Evolutionary conservation across 1,140 invertebrate genomes (phyloP).

Genomic region (Pogonognathellus flavescens): DNA sequence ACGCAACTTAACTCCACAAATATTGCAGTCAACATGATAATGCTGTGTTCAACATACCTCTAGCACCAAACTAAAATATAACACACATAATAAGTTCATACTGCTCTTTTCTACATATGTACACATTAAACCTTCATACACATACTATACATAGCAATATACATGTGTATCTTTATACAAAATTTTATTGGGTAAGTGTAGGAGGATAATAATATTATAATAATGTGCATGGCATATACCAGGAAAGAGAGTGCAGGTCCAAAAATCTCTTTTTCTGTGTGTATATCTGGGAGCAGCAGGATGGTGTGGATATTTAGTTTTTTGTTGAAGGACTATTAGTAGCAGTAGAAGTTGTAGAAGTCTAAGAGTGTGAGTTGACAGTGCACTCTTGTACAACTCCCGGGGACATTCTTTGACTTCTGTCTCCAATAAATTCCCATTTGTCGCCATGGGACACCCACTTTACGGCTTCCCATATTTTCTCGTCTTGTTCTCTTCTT

Average conservation of each 20-base stretch:
- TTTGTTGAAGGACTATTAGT: too few species aligned
- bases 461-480: slow-evolving; percentile 49
- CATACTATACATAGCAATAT: not conserved
- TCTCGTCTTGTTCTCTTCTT: slow-evolving; percentile 48
- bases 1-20: slow-evolving; percentile 8
- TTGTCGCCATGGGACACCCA: slow-evolving; percentile 62
- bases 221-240: too few species aligned
- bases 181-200: too few species aligned
- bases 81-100: not conserved
- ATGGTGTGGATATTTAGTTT: too few species aligned
- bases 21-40: not conserved
- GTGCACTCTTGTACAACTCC: slow-evolving; percentile 36
- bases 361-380: not conserved
- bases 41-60: not conserved
- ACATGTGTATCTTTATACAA: too few species aligned
- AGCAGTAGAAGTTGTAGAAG: too few species aligned
- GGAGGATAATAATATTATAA: too few species aligned
- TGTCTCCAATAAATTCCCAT: slow-evolving; percentile 65
- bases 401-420: slow-evolving; percentile 43
- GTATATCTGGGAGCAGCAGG: too few species aligned
- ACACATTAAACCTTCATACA: not conserved
- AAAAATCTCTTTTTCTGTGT: too few species aligned
- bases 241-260: too few species aligned
- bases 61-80: not conserved
- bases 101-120: not conserved